Conservation (phyloP, 2,888 invertebrate genomes). For the Elegia similella region DNA sequence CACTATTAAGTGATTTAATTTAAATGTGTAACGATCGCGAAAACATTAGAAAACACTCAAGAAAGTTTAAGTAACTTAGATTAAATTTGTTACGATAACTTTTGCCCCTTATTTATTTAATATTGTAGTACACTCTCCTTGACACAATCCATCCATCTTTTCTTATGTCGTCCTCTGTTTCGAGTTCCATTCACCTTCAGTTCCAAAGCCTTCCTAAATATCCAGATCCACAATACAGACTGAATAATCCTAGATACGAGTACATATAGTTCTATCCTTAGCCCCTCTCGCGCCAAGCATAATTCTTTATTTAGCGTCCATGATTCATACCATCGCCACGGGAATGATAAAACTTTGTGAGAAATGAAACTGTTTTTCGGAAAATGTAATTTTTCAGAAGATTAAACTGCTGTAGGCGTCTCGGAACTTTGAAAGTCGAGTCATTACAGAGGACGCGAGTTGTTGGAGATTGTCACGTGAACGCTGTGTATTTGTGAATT, state of each 20-base stretch:
- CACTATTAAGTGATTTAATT: too few relatives aligned
- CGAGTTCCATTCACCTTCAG: too few relatives aligned
- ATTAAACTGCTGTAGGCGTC: conserved; percentile 33
- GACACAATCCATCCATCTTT: too few relatives aligned
- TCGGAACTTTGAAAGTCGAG: conserved; percentile 25
- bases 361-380: conserved; percentile 30
- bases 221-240: neutral
- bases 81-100: too few relatives aligned
- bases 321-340: conserved; percentile 36
- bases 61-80: too few relatives aligned
- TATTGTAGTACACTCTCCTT: too few relatives aligned
- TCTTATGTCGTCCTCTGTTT: too few relatives aligned
- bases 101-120: too few relatives aligned
- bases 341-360: conserved; percentile 33
- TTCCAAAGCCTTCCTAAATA: neutral
- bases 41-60: too few relatives aligned
- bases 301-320: conserved; percentile 25
- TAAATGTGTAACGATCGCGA: too few relatives aligned
- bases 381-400: conserved; percentile 37
- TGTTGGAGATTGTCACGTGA: neutral
- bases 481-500: neutral
- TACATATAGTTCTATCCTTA: neutral
- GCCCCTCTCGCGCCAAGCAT: conserved; percentile 2
- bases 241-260: neutral
- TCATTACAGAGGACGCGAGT: conserved; percentile 27